These are phyloP conservation scores for Ptychoptera albimana DNA, from an alignment of 2,888 invertebrate species.

Conservation along the genomic window DNA sequence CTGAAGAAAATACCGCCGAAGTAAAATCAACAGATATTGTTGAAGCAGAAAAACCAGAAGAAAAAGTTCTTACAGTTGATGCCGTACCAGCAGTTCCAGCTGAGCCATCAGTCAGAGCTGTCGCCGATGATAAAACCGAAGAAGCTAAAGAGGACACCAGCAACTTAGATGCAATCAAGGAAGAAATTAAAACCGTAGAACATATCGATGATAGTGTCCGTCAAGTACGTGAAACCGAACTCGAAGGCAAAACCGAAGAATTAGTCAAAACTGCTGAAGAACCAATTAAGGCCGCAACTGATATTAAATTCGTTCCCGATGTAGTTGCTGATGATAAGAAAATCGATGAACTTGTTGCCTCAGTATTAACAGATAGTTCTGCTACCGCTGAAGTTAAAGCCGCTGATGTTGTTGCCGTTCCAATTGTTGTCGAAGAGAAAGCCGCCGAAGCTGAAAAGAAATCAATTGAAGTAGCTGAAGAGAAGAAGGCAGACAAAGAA, in stretches of 20 bases:
- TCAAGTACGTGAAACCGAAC: slow-evolving; percentile 23
- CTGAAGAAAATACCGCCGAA: slow-evolving; percentile 9
- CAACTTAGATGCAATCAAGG: slow-evolving; percentile 10
- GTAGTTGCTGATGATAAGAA: too few relatives aligned
- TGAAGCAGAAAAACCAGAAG: slow-evolving; percentile 12
- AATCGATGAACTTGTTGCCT: slow-evolving; percentile 20
- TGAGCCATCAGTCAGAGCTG: slow-evolving; percentile 15
- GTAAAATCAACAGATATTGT: slow-evolving; percentile 15
- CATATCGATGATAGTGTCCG: slow-evolving; percentile 8
- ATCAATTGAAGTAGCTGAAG: slow-evolving; percentile 19
- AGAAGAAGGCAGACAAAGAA: slow-evolving; percentile 13
- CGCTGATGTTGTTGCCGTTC: slow-evolving; percentile 14
- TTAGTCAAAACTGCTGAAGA: slow-evolving; percentile 10
- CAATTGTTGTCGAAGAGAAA: slow-evolving; percentile 30
- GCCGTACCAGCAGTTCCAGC: slow-evolving; percentile 18
- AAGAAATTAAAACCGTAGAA: slow-evolving; percentile 10
- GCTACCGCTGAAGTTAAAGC: slow-evolving; percentile 17
- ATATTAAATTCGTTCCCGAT: too few relatives aligned
- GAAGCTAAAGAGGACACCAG: slow-evolving; percentile 9
- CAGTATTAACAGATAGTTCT: slow-evolving; percentile 21
- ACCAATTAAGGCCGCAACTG: slow-evolving; percentile 11
- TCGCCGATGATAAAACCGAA: slow-evolving; percentile 11
- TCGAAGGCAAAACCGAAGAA: slow-evolving; percentile 23
- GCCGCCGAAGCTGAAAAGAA: slow-evolving; percentile 15
- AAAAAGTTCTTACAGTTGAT: slow-evolving; percentile 13